Evolutionary conservation across 2,113 vertebrate species (phyloP).

Genomic region (Axis porcinus): DNA sequence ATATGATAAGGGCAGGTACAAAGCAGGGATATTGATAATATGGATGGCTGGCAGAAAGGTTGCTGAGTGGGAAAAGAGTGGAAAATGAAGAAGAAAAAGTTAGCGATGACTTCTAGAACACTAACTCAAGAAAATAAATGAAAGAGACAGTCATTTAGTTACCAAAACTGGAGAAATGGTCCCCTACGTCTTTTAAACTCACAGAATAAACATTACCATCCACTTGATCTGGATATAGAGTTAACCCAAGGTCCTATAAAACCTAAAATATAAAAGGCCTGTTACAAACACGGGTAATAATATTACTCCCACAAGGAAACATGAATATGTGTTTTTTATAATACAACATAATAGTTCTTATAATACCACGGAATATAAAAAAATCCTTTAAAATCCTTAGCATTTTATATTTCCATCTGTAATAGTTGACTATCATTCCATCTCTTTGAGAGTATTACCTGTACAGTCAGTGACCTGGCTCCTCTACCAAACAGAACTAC

Average conservation of each 20-base stretch:
- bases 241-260: background rate
- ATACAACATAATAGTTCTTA: background rate
- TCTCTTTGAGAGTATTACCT: background rate
- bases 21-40: background rate
- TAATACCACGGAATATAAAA: background rate
- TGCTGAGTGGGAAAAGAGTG: background rate
- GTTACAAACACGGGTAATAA: background rate
- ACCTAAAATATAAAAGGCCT: background rate
- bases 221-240: background rate
- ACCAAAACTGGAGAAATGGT: background rate
- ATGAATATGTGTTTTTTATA: background rate
- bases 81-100: background rate
- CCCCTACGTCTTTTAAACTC: background rate
- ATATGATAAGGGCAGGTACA: background rate
- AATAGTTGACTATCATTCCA: background rate
- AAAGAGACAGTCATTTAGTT: background rate
- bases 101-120: background rate
- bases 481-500: background rate
- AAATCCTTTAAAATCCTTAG: background rate
- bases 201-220: background rate
- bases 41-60: background rate
- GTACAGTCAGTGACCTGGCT: background rate
- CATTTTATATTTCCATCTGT: background rate
- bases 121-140: background rate
- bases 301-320: background rate